These are phyloP conservation scores for Halictus quadricinctus DNA, from an alignment of 2,888 invertebrate species.

Conservation along the genomic window DNA sequence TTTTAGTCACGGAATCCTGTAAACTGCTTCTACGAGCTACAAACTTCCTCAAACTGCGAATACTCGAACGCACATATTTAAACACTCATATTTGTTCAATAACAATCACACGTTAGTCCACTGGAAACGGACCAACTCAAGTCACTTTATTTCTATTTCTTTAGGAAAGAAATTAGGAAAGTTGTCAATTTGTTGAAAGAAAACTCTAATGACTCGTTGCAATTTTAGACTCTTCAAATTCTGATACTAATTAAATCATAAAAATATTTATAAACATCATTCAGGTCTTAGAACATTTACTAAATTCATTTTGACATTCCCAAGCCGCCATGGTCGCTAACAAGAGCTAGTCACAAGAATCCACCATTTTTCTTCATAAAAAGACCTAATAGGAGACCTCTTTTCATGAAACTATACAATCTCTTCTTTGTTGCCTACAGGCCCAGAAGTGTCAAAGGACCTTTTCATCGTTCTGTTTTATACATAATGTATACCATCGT, in stretches of 20 bases:
- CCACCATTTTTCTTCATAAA: background rate
- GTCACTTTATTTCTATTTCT: too few species aligned
- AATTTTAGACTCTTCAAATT: background rate
- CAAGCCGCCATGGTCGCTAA: background rate
- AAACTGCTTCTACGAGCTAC: background rate
- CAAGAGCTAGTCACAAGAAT: background rate
- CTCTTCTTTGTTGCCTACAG: background rate
- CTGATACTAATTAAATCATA: too few species aligned
- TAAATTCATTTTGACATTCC: background rate
- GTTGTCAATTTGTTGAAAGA: background rate
- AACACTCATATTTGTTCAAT: background rate
- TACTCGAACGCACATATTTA: background rate
- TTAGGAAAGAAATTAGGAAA: background rate
- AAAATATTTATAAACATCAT: too few species aligned
- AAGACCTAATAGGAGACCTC: background rate
- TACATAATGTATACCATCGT: background rate
- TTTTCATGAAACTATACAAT: background rate
- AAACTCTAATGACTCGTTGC: background rate
- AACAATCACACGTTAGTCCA: background rate
- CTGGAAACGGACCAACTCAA: too few species aligned
- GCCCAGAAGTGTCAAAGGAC: background rate
- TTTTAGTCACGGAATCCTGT: background rate
- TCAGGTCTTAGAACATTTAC: background rate
- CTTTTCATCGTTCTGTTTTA: background rate
- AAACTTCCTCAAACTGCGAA: background rate